phyloP scores from a whole-genome alignment of 2,113 vertebrate genomes.

The Melierax canorus region DNA sequence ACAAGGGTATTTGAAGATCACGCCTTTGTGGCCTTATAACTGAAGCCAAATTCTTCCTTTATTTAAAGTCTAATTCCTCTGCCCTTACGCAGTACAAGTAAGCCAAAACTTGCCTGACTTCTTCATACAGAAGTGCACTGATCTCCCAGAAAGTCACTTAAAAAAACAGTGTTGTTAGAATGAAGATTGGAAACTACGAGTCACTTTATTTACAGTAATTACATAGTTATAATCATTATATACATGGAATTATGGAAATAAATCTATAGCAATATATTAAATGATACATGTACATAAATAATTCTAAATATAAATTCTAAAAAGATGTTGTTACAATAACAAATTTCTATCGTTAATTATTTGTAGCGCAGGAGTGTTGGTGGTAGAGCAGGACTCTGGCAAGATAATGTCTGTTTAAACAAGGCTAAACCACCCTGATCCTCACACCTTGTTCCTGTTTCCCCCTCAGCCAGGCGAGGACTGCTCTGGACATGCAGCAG shows the following conservation, averaged over 20 bases:
- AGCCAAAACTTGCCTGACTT: not conserved
- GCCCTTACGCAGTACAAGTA: not conserved
- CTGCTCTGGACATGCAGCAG: not conserved
- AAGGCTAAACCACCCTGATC: not conserved
- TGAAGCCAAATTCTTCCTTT: not conserved
- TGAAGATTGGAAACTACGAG: not conserved
- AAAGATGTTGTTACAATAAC: not conserved
- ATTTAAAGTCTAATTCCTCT: not conserved
- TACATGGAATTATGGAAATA: not conserved
- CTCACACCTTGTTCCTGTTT: accelerated
- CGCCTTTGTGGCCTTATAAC: not conserved
- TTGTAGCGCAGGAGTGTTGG: not conserved
- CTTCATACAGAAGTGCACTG: not conserved
- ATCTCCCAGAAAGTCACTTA: not conserved
- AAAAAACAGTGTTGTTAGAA: not conserved
- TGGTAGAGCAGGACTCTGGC: not conserved
- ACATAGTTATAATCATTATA: not conserved
- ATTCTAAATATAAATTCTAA: not conserved
- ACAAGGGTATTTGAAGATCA: not conserved
- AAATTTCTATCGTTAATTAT: not conserved
- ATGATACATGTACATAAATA: not conserved
- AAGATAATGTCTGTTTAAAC: not conserved
- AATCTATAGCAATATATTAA: not conserved
- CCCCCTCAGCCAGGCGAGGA: not conserved
- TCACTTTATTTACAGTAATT: not conserved